phyloP scores from a whole-genome alignment of 2,113 vertebrate species.

The Menidia beryllina region DNA sequence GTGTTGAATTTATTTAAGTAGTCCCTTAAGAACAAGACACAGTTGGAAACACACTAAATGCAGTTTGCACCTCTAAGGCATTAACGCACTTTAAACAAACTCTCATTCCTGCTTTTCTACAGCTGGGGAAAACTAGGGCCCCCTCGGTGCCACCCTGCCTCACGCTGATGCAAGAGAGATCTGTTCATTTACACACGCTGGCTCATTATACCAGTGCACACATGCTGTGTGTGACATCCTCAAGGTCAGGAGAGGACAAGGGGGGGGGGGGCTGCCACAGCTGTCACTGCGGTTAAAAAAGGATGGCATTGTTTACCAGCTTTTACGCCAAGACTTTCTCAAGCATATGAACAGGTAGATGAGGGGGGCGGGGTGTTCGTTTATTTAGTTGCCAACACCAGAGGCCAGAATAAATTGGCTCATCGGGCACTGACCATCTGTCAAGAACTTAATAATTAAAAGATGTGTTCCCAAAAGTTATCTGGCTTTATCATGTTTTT shows the following conservation, averaged over 20 bases:
- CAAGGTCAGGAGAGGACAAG: slow-evolving; percentile 48
- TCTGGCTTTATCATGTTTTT: slow-evolving; percentile 52
- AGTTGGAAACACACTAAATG: slow-evolving; percentile 8
- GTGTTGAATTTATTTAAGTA: background rate
- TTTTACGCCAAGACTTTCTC: slow-evolving; percentile 5
- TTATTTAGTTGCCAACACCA: slow-evolving; percentile 25
- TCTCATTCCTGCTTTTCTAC: slow-evolving; percentile 12
- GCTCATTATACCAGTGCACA: slow-evolving; percentile 34
- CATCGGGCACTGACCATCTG: slow-evolving; percentile 47
- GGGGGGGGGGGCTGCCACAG: slow-evolving; percentile 40
- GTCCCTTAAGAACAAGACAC: background rate
- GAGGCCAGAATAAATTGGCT: slow-evolving; percentile 55
- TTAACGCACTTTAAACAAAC: slow-evolving; percentile 3
- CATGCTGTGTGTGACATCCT: slow-evolving; percentile 31
- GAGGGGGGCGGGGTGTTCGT: background rate
- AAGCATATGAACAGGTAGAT: background rate
- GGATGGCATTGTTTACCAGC: slow-evolving; percentile 22
- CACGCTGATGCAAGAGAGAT: slow-evolving; percentile 5
- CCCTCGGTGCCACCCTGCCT: background rate
- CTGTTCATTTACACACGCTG: slow-evolving; percentile 9
- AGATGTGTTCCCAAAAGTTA: slow-evolving; percentile 53
- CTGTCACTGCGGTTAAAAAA: slow-evolving; percentile 30
- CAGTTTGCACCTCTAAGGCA: background rate
- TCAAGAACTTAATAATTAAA: slow-evolving; percentile 60
- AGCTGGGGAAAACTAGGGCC: slow-evolving; percentile 22